Base-by-base conservation (phyloP, 2,888 invertebrate species). In the Platycheirus rosarum region DNA sequence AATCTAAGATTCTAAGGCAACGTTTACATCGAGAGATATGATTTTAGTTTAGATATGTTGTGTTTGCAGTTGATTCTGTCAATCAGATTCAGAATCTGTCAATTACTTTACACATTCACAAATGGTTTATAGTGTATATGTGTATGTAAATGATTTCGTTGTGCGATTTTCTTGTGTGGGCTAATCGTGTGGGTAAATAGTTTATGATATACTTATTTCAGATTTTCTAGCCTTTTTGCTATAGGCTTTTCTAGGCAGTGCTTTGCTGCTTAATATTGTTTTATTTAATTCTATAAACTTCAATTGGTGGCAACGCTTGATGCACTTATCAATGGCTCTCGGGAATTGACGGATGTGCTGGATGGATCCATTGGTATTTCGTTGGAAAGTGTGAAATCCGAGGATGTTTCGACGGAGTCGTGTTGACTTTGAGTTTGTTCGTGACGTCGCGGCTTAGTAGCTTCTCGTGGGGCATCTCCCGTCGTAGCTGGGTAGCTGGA, bases 401-500 rank as follows among this genome's bases (percentile, higher is more conserved):
- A 87, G 5, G 89, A 87, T 6, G 89, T 88, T 85, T 92, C 92
- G 23, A 92, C 91, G 32, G 92, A 92, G 85, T 92, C 93, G 85
- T 93, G 94, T 84, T 93, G 93, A 55, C 93, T 93, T 87, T 93
- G 93, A 1, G 93, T 93, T 77, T 92, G 92, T 85, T 93, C 93
- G 87, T 93, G 93, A 9, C 92, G 90, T 16, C 92, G 89, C 1
- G 91, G 90, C 48, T 88, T 88, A 8, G 86, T 86, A 53, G 62
- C 90, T 76, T 86, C 87, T 69, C 87, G 89, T 63, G 86, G 86
- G 8, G 86, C 86, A 35, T 70, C 91, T 87, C 87, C 93, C 92
- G 70, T 93, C 3, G 89, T 88, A 9, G 88, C 89, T n/a, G 94
- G 94, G 48, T 94, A 94, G 88, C 94, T 94, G 85, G 94, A 94